Percentiles rank a stretch among this genome's conserved stretches.
Evolutionary conservation across 2,113 vertebrate species (phyloP).

Genomic region (Sterrhoptilus dennistouni): DNA sequence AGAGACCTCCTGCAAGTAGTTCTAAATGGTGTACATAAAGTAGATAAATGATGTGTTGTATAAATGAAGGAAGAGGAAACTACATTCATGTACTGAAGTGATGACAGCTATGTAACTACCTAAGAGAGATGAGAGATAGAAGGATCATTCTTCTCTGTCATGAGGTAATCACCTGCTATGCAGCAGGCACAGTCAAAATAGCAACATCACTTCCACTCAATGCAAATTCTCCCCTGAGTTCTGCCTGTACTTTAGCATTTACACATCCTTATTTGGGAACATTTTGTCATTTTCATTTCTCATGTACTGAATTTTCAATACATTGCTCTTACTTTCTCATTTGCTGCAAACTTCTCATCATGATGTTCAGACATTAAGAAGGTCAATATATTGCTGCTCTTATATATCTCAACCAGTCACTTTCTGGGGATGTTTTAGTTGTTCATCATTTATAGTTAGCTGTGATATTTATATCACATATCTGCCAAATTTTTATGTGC

Average conservation of each 20-base stretch:
- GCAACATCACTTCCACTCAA: neutral
- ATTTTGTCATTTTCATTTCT: conserved; percentile 16
- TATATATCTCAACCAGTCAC: neutral
- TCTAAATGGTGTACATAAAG: conserved; percentile 1
- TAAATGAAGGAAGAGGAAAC: conserved; percentile 20
- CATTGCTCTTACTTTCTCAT: neutral
- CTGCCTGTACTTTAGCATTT: neutral
- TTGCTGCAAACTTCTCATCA: neutral
- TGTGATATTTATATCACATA: neutral
- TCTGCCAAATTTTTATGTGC: neutral
- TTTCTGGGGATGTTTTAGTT: neutral
- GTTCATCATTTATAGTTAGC: neutral
- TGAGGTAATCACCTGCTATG: neutral
- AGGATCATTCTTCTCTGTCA: conserved; percentile 38
- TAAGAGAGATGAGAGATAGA: conserved; percentile 13
- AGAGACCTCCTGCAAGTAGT: neutral
- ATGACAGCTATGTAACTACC: conserved; percentile 39
- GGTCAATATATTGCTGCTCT: neutral
- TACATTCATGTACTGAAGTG: neutral
- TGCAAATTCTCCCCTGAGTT: conserved; percentile 16
- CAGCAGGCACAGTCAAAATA: neutral
- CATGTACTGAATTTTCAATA: neutral
- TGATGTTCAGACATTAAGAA: neutral
- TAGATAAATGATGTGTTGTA: conserved; percentile 15
- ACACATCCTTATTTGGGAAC: neutral